Evolutionary conservation across 2,113 vertebrate genomes (phyloP), one percentile per base, ranked within the genome.

Genomic region (Chamaea fasciata): DNA sequence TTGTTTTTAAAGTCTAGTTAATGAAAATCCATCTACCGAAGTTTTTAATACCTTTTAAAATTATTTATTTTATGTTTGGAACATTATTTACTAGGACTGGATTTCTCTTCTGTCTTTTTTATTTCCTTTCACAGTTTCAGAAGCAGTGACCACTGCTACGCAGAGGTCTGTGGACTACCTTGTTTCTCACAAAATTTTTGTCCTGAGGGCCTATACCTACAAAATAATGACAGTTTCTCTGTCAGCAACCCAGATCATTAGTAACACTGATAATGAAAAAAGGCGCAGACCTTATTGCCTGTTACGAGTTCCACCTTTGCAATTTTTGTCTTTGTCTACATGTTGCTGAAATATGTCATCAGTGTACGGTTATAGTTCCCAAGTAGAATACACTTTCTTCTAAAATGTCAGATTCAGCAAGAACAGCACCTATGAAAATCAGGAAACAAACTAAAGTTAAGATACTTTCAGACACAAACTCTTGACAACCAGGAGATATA

Each of bases 1-100:
- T 90, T 85, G 23, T 39, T 94, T 91, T 96, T 55, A 75, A 75
- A 68, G 76, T 87, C 47, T 83, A 64, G 71, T 87, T 93, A 95
- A 93, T 46, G 41, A 83, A 42, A 74, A 69, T 70, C 17, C 23
- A n/a, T 46, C 68, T 88, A 15, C 27, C 1, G 18, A 26, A 41
- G 17, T 49, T 60, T 37, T 88, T 95, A 94, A 42, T 84, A 39
- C 33, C 42, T 47, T 68, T 78, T 15, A 7, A 90, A 95, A 84
- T 73, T 21, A 27, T 53, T 85, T 97, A 7, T 91, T 95, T 94
- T 79, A 59, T 82, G n/a, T 65, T 65, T 37, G 22, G 60, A 44
- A 33, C 27, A 62, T 89, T 60, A 68, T 75, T 87, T 95, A 35
- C 8, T 70, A 49, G 21, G 31, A 55, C 60, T 75, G n/a, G 30